Conservation (phyloP, 2,797 vertebrate species). For the Gallinago solitaria region DNA sequence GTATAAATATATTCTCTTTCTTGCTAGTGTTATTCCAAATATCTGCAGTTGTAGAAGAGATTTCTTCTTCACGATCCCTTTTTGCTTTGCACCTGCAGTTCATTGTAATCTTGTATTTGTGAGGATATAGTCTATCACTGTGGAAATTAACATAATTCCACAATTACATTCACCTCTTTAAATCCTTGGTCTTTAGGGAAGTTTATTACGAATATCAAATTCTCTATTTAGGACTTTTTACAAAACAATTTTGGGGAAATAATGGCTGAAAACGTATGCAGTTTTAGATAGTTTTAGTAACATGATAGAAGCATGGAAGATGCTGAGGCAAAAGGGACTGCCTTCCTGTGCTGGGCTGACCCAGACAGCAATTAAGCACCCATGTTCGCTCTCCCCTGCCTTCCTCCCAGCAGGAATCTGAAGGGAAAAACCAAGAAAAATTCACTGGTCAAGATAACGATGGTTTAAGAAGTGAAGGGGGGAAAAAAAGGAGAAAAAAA, state of each 20-base stretch:
- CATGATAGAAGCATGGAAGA: not conserved
- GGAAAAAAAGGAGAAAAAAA: not conserved
- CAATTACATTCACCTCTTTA: not conserved
- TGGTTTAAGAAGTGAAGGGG: not conserved
- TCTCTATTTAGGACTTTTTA: not conserved
- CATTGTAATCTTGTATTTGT: not conserved
- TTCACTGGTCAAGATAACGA: not conserved
- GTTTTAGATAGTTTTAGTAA: not conserved
- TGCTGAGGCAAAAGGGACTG: not conserved
- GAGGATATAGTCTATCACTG: not conserved
- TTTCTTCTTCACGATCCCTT: not conserved
- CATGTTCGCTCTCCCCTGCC: not conserved
- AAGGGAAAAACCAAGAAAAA: not conserved
- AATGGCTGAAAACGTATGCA: not conserved
- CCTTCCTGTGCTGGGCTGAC: not conserved
- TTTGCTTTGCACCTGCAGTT: not conserved
- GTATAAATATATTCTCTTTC: not conserved
- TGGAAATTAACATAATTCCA: constrained; percentile 4
- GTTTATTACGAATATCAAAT: not conserved
- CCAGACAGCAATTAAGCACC: fast-evolving
- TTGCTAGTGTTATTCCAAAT: constrained; percentile 4
- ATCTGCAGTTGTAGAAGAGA: not conserved
- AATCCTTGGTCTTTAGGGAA: not conserved
- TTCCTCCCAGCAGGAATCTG: not conserved
- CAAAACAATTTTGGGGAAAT: fast-evolving